Evolutionary conservation across 2,113 vertebrate genomes (phyloP).

Genomic region (Megaceryle maxima): DNA sequence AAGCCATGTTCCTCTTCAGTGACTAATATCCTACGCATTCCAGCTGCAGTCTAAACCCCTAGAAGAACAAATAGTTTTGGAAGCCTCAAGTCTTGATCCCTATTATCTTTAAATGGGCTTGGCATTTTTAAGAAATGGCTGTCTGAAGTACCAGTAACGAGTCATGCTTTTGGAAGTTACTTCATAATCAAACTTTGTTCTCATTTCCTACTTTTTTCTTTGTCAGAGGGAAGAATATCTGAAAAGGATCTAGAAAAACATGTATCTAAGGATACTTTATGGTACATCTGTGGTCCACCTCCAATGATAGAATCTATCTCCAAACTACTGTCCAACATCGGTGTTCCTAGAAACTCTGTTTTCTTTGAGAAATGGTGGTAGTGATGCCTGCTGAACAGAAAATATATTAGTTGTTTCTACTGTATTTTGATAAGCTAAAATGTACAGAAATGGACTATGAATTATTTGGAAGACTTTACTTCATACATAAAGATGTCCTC

Average conservation of each 20-base stretch:
- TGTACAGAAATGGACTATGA: not conserved
- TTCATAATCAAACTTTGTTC: not conserved
- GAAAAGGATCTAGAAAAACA: conserved; percentile 77
- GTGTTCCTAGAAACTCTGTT: conserved; percentile 81
- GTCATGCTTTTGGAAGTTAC: not conserved
- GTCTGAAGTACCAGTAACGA: not conserved
- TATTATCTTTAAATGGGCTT: not conserved
- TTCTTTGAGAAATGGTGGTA: conserved; percentile 99
- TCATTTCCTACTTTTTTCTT: conserved; percentile 35
- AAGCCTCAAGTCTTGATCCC: not conserved
- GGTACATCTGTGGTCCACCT: conserved; percentile 95
- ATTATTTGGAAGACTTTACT: not conserved
- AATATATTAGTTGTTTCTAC: not conserved
- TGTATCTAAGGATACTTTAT: conserved; percentile 82
- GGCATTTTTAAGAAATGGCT: not conserved
- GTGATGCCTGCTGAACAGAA: not conserved
- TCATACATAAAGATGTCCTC: not conserved
- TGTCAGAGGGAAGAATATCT: conserved; percentile 86
- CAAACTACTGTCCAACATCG: conserved; percentile 75
- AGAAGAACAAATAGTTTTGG: not conserved
- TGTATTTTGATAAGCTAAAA: not conserved
- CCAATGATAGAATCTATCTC: conserved; percentile 92
- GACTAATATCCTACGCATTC: not conserved
- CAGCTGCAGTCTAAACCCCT: not conserved
- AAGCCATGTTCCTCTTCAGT: not conserved